phyloP scores from a whole-genome alignment of 2,888 invertebrate genomes.

The Torymus auratus region DNA sequence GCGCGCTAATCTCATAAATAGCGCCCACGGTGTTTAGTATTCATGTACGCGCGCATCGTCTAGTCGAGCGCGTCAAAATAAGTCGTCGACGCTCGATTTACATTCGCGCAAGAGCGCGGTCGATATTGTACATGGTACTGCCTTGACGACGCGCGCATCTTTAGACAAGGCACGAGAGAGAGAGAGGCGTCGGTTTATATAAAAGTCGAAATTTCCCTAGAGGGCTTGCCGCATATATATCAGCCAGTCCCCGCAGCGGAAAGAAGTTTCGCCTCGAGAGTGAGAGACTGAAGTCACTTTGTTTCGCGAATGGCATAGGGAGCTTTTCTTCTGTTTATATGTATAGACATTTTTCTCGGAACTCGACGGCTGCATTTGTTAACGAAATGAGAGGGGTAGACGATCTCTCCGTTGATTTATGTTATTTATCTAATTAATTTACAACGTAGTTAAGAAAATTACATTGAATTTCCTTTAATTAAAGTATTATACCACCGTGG shows the following conservation, averaged over 20 bases:
- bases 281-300: conserved; percentile 57
- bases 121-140: conserved; percentile 27
- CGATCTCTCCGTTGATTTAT: neutral
- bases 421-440: conserved; percentile 3
- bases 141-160: conserved; percentile 40
- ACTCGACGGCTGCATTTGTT: no score
- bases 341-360: no score
- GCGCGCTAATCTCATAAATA: conserved; percentile 16
- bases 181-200: conserved; percentile 61
- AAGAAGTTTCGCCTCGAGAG: conserved; percentile 62
- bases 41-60: neutral
- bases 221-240: conserved; percentile 66
- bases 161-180: neutral
- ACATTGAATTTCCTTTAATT: no score
- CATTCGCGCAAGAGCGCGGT: conserved; percentile 30
- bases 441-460: neutral
- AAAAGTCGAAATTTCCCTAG: conserved; percentile 69
- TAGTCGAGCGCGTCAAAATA: conserved; percentile 36
- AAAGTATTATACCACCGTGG: no score
- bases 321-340: no score
- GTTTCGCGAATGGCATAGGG: conserved; percentile 55
- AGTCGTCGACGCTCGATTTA: conserved; percentile 45
- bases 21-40: neutral
- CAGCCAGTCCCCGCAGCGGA: conserved; percentile 57
- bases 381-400: no score